Base-by-base conservation (phyloP, 2,888 invertebrate species). In the Stenolophus ochropezus region DNA sequence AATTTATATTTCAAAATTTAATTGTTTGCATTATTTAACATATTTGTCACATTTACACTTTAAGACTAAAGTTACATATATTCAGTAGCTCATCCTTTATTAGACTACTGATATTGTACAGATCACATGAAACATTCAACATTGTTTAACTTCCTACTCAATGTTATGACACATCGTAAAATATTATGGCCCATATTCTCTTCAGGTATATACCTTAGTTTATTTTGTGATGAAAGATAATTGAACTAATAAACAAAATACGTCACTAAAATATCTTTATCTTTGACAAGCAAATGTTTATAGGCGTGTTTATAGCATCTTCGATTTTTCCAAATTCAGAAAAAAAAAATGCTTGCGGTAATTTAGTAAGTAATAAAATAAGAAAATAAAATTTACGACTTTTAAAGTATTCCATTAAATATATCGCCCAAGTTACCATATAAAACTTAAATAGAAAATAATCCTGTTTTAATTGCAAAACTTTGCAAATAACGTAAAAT, bases 391-490 rank as follows among this genome's bases (percentile, higher is more conserved):
- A 21, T 56, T 56, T 56, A 56, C 18, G 18, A 18, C 21, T 56
- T 56, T 8, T 51, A 56, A 11, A 56, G 21, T 21, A 56, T 56
- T 56, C 3, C 21, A 56, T 56, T 56, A 56, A 53, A 6, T 20
- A 11, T 56, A 56, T 56, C 20, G 56, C 20, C 8, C 1, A 56
- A 56, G 2, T 56, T 56, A 56, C 20, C 56, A 11, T 21, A 18
- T 56, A 56, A 56, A 56, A 21, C 21, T 4, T 18, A 20, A 56
- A 53, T 18, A 53, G 2, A 49, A 53, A 20, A 25, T 23, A 61
- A 61, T 61, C 61, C 61, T 20, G 56, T 21, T 56, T 61, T 61
- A 61, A 61, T 61, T 61, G 25, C 61, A 25, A 61, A 61, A 61
- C 61, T 61, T 61, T 14, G 61, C 23, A 25, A 25, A 61, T 27